Percentiles rank a stretch among this genome's conserved stretches.
Conservation (phyloP, 2,888 invertebrate species). For the Ennomos quercinarius region DNA sequence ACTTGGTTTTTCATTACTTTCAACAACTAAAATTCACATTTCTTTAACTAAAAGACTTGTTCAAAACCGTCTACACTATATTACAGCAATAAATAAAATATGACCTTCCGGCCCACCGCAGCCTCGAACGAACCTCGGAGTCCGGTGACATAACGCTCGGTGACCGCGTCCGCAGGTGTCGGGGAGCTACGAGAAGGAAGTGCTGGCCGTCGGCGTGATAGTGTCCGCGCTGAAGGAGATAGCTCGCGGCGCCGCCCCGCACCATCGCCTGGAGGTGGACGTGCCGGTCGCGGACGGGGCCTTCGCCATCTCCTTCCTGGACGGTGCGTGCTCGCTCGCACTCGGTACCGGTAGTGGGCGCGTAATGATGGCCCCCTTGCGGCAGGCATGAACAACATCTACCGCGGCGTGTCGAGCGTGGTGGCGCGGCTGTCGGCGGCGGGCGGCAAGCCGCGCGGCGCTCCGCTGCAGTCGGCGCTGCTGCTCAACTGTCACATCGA, state of each 20-base stretch:
- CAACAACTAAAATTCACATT: too few species aligned
- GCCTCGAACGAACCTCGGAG: too few species aligned
- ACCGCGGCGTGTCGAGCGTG: constrained; percentile 93
- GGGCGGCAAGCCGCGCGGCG: constrained; percentile 80
- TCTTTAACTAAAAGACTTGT: too few species aligned
- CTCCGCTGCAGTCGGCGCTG: constrained; percentile 82
- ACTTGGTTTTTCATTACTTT: too few species aligned
- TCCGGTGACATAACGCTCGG: too few species aligned
- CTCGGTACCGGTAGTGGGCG: too few species aligned
- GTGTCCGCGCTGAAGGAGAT: constrained; percentile 82
- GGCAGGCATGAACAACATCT: constrained; percentile 91
- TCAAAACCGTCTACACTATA: too few species aligned
- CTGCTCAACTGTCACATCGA: constrained; percentile 75
- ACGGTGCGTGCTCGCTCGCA: constrained; percentile 66
- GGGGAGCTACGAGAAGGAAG: constrained; percentile 94
- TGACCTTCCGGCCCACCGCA: too few species aligned
- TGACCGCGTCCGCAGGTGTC: constrained; percentile 64
- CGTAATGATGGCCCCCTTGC: too few species aligned
- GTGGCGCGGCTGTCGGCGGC: constrained; percentile 84
- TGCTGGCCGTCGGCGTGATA: constrained; percentile 87
- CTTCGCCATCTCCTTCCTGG: constrained; percentile 91
- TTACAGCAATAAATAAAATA: too few species aligned
- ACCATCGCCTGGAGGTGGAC: constrained; percentile 87
- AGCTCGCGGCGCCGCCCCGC: constrained; percentile 77
- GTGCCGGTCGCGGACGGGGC: constrained; percentile 89